Percentiles rank a stretch among this genome's conserved stretches.
Conservation (phyloP, 1,140 invertebrate genomes). For the Patella vulgata region DNA sequence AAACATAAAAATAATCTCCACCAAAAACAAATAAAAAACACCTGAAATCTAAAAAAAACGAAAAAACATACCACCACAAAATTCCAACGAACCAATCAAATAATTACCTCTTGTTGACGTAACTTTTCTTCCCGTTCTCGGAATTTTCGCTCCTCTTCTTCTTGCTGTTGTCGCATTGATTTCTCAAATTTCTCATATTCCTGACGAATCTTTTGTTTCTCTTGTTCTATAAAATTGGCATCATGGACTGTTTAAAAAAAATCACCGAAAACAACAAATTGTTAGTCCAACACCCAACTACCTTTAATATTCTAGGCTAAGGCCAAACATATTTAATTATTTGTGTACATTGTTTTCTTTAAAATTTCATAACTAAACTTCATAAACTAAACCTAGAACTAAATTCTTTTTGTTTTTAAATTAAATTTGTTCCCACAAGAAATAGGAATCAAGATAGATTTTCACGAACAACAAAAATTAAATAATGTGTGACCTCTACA, state of each 20-base stretch:
- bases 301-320: too few relatives aligned
- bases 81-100: background rate
- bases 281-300: too few relatives aligned
- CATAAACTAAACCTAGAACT: too few relatives aligned
- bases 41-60: slow-evolving; percentile 60
- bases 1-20: slow-evolving; percentile 61
- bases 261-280: background rate
- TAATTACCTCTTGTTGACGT: slow-evolving; percentile 70
- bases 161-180: slow-evolving; percentile 30
- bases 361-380: too few relatives aligned
- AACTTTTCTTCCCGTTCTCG: slow-evolving; percentile 49
- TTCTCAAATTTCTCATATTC: slow-evolving; percentile 38
- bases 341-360: too few relatives aligned
- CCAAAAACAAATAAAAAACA: slow-evolving; percentile 78
- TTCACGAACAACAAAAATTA: too few relatives aligned
- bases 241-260: slow-evolving; percentile 17
- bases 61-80: background rate
- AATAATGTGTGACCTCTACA: too few relatives aligned
- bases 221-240: slow-evolving; percentile 8
- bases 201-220: slow-evolving; percentile 16
- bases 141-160: slow-evolving; percentile 39
- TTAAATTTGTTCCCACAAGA: too few relatives aligned
- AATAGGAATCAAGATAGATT: too few relatives aligned
- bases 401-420: too few relatives aligned
- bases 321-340: too few relatives aligned